A percentile compares a stretch with the other conserved stretches of the same genome.
Conservation (phyloP, 2,113 vertebrate species). For the Ceyx cyanopectus region DNA sequence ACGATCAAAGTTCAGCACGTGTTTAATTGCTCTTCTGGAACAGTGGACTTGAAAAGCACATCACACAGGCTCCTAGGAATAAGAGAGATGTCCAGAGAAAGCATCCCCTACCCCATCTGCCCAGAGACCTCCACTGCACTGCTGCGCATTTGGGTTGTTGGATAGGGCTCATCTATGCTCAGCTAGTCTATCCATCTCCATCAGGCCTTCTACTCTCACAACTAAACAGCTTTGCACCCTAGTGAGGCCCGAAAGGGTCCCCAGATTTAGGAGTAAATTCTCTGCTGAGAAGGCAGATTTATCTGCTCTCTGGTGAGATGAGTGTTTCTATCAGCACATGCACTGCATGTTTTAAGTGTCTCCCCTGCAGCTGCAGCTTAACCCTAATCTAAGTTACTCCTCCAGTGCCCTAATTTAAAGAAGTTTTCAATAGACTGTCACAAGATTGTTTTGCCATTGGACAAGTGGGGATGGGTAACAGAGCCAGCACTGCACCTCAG, state of each 20-base stretch:
- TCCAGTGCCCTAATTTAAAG: not conserved
- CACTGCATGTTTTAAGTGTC: not conserved
- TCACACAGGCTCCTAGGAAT: not conserved
- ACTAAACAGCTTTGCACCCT: not conserved
- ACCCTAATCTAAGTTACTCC: not conserved
- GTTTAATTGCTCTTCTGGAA: not conserved
- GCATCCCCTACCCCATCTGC: not conserved
- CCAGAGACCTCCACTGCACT: not conserved
- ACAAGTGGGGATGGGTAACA: not conserved
- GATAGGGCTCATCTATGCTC: not conserved
- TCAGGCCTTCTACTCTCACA: not conserved
- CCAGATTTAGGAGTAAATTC: not conserved
- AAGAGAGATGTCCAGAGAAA: not conserved
- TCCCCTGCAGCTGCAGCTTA: slow-evolving; percentile 8
- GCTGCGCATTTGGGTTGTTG: not conserved
- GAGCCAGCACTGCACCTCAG: not conserved
- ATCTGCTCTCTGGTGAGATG: not conserved
- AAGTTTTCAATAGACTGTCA: not conserved
- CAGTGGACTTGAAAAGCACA: not conserved
- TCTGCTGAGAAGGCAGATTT: not conserved
- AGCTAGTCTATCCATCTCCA: not conserved
- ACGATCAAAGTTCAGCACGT: not conserved
- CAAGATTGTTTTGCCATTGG: not conserved
- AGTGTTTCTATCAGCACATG: not conserved
- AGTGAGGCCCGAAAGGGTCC: not conserved